Evolutionary conservation across 2,113 vertebrate genomes (phyloP).

Genomic region (Garra rufa): DNA sequence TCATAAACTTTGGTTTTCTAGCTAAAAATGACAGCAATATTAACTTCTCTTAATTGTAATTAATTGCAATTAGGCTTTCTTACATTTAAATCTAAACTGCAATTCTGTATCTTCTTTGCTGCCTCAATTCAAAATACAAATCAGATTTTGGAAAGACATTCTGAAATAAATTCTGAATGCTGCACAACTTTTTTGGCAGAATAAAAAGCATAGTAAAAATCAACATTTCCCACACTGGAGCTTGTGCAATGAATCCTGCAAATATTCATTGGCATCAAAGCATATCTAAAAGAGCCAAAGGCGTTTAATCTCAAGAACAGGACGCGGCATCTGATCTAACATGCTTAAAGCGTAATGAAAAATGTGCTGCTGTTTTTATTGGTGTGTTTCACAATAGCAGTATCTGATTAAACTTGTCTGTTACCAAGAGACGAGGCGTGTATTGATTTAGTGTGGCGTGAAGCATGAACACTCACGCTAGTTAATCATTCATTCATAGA

Average conservation of each 20-base stretch:
- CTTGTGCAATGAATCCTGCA: too few relatives aligned
- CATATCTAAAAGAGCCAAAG: neutral
- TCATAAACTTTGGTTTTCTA: too few relatives aligned
- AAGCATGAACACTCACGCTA: neutral
- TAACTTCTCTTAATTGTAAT: too few relatives aligned
- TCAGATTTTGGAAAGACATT: too few relatives aligned
- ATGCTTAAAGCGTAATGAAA: neutral
- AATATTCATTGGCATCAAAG: neutral
- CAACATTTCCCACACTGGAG: too few relatives aligned
- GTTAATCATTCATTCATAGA: neutral
- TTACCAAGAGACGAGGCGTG: neutral
- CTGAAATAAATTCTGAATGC: too few relatives aligned
- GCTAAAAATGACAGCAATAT: too few relatives aligned
- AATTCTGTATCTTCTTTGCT: too few relatives aligned
- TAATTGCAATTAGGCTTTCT: too few relatives aligned
- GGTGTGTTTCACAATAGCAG: neutral
- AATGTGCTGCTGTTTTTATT: neutral
- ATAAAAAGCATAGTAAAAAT: neutral
- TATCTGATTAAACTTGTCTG: slow-evolving; percentile 7
- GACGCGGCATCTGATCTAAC: neutral
- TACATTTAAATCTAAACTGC: too few relatives aligned
- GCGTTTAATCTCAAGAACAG: neutral
- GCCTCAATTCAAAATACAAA: too few relatives aligned
- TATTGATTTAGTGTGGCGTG: neutral
- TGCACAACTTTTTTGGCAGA: too few relatives aligned